These are phyloP conservation scores for Diarsia mendica DNA, from an alignment of 2,888 invertebrate genomes.

Conservation along the genomic window DNA sequence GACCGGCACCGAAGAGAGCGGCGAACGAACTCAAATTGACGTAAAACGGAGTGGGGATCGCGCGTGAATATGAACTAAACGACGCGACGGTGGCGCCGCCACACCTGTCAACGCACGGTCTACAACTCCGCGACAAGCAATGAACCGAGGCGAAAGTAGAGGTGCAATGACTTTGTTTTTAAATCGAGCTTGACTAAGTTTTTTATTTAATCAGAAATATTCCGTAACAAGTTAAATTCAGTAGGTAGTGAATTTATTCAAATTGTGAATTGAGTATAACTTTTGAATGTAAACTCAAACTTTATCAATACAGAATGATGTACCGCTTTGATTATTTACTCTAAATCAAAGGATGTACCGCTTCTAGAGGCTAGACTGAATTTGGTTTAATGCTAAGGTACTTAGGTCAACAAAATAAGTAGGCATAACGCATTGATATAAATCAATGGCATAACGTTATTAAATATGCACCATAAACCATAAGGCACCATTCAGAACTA, in stretches of 20 bases:
- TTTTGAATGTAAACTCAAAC: neutral
- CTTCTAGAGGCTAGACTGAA: neutral
- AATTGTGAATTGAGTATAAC: neutral
- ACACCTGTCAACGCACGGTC: slow-evolving; percentile 77
- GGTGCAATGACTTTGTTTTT: slow-evolving; percentile 65
- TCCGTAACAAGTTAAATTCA: neutral
- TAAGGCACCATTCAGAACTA: too few species aligned
- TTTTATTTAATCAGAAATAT: neutral
- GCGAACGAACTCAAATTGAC: slow-evolving; percentile 82
- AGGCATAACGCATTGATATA: too few species aligned
- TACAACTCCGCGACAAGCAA: slow-evolving; percentile 58
- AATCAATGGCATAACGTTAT: too few species aligned
- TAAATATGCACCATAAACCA: too few species aligned
- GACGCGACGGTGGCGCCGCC: slow-evolving; percentile 74
- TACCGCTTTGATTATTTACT: too few species aligned
- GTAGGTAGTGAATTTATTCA: neutral
- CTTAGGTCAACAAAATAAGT: neutral
- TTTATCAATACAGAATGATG: neutral
- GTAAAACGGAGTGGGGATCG: slow-evolving; percentile 67
- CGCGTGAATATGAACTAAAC: slow-evolving; percentile 61
- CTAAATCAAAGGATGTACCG: too few species aligned
- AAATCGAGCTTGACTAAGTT: slow-evolving; percentile 38
- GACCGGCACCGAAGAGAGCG: slow-evolving; percentile 73
- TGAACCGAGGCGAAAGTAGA: slow-evolving; percentile 70
- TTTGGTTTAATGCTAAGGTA: neutral